Base-by-base conservation (phyloP, 2,113 vertebrate species). In the Kryptolebias marmoratus region DNA sequence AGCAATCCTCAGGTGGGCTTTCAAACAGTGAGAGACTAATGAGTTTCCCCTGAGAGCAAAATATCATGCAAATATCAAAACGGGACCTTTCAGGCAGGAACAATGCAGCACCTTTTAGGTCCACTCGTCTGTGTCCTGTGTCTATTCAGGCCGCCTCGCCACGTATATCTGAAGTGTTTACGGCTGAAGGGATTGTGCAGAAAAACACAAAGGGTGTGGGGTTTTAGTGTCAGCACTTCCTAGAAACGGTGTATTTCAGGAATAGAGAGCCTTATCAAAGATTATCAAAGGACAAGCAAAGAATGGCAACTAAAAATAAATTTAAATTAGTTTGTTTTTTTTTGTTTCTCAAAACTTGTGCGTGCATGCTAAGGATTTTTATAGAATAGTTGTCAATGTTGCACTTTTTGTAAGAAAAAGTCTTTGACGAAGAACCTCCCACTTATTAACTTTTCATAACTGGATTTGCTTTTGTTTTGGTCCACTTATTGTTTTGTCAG, bases 81-180 rank as follows among this genome's bases (percentile, higher is more conserved):
- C 64, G 82, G 55, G 63, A 76, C 70, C 76, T 85, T 83, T 85
- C 69, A 89, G 74, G 78, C 45, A 61, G 71, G 69, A 73, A 88
- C 75, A 83, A 52, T 63, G 72, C 61, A 68, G 64, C 57, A 75
- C 64, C 78, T 83, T 84, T 88, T 58, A 79, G 82, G 83, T 84
- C 72, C 81, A 63, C 74, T 85, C 56, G 30, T 81, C 66, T 70
- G 58, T 48, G n/a, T 63, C 47, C 55, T 66, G 75, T 27, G 53
- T 83, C 71, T 72, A 56, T 80, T 84, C 73, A 68, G 42, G 27
- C 30, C 45, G 60, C 54, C 70, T 79, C 42, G 12, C 16, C 2
- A 4, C 45, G 31, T 44, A 28, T 47, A 52, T 57, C 74, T 71
- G 49, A 84, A 79, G 71, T 68, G 69, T 42, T 73, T 45, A 55